Evolutionary conservation across 92 coral and sea anemone genomes (phyloP).

Genomic region (Parazoanthus swiftii): DNA sequence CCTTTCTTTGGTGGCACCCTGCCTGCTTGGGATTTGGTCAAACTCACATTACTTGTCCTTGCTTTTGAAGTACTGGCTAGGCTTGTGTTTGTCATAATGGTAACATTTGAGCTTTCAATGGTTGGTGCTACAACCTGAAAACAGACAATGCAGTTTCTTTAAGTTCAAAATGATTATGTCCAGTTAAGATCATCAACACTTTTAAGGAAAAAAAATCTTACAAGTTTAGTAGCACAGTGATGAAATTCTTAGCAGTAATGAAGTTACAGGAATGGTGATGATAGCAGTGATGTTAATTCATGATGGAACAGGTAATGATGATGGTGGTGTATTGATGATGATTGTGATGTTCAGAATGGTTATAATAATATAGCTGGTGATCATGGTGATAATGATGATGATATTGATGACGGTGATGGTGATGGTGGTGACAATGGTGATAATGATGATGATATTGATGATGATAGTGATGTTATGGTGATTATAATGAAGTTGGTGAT

Average conservation of each 20-base stretch:
- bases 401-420: neutral
- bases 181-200: neutral
- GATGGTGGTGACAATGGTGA: neutral
- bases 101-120: neutral
- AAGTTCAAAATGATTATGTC: too few relatives aligned
- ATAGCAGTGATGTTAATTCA: slow-evolving; percentile 1
- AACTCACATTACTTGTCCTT: neutral
- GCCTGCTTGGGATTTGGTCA: neutral
- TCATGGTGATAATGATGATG: too few relatives aligned
- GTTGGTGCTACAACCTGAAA: neutral
- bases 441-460: too few relatives aligned
- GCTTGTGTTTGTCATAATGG: neutral
- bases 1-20: neutral
- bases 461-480: too few relatives aligned
- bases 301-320: neutral
- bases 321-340: neutral
- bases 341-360: neutral
- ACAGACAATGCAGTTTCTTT: neutral
- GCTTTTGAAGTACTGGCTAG: neutral
- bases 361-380: neutral
- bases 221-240: too few relatives aligned
- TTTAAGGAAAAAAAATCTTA: neutral
- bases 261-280: slow-evolving; percentile 13
- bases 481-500: too few relatives aligned
- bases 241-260: too few relatives aligned